Evolutionary conservation across 2,113 vertebrate genomes (phyloP).

Genomic region (Taxidea taxus): DNA sequence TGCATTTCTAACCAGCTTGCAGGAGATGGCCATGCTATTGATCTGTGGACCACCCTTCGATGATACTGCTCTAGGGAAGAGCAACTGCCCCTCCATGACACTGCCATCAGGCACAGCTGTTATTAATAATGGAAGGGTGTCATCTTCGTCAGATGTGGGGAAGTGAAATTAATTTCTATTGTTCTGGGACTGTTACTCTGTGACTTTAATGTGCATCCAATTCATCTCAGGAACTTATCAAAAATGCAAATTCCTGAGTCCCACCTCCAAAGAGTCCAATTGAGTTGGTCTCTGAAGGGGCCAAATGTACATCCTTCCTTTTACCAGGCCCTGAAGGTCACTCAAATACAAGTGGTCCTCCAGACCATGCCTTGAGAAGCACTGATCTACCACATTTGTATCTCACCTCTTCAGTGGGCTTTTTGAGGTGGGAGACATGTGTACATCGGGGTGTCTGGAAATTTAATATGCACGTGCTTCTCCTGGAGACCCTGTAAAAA

Average conservation of each 20-base stretch:
- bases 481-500: not conserved
- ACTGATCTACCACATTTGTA: not conserved
- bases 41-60: not conserved
- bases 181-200: not conserved
- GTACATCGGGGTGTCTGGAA: not conserved
- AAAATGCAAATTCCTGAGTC: not conserved
- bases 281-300: not conserved
- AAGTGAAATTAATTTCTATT: not conserved
- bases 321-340: not conserved
- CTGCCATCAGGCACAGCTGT: not conserved
- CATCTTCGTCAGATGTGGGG: not conserved
- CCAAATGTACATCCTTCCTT: not conserved
- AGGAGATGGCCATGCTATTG: fast-evolving
- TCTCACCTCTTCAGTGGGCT: not conserved
- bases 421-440: not conserved
- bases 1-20: not conserved
- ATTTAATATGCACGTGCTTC: not conserved
- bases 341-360: not conserved
- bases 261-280: not conserved
- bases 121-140: not conserved
- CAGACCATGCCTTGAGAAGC: not conserved
- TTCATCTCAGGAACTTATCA: not conserved
- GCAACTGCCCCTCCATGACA: not conserved
- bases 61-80: not conserved
- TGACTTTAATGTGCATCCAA: not conserved